Percentiles rank a stretch among this genome's conserved stretches.
These are phyloP conservation scores for Meteorus sp. DNA, from an alignment of 1,140 invertebrate genomes.

Conservation along the genomic window DNA sequence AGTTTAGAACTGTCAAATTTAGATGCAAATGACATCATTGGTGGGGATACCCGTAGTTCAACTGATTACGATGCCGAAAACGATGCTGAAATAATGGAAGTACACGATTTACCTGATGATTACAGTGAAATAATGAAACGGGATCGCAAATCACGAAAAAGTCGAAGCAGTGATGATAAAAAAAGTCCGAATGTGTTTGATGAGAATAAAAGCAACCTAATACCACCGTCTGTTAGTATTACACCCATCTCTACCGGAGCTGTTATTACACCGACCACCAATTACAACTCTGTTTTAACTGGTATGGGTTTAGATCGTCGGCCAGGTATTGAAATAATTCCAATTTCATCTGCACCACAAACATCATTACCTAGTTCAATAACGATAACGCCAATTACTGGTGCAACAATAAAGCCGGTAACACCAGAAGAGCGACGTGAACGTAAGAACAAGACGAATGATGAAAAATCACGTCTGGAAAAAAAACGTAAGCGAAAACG, in stretches of 20 bases:
- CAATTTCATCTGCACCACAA: slow-evolving; percentile 66
- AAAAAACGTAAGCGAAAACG: slow-evolving; percentile 78
- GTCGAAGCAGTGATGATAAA: slow-evolving; percentile 50
- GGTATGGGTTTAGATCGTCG: slow-evolving; percentile 67
- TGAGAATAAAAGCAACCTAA: slow-evolving; percentile 64
- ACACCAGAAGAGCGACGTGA: slow-evolving; percentile 65
- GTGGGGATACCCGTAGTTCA: slow-evolving; percentile 56
- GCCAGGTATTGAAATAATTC: slow-evolving; percentile 80
- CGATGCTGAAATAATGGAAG: slow-evolving; percentile 57
- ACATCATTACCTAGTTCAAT: slow-evolving; percentile 74
- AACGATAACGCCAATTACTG: slow-evolving; percentile 79
- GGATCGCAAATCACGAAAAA: slow-evolving; percentile 51
- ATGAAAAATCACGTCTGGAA: slow-evolving; percentile 69
- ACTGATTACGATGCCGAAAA: slow-evolving; percentile 64
- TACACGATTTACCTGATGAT: slow-evolving; percentile 54
- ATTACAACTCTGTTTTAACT: slow-evolving; percentile 67
- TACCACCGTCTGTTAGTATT: slow-evolving; percentile 77
- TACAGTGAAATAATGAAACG: slow-evolving; percentile 63
- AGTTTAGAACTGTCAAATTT: slow-evolving; percentile 67
- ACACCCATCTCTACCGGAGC: slow-evolving; percentile 67
- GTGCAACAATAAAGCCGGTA: slow-evolving; percentile 60
- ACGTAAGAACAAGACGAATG: slow-evolving; percentile 61
- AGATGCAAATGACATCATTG: slow-evolving; percentile 63
- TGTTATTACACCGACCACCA: slow-evolving; percentile 48
- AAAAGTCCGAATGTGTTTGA: slow-evolving; percentile 59